These are phyloP conservation scores for Leptobrachium ailaonicum DNA, from an alignment of 2,113 vertebrate genomes.

Conservation along the genomic window DNA sequence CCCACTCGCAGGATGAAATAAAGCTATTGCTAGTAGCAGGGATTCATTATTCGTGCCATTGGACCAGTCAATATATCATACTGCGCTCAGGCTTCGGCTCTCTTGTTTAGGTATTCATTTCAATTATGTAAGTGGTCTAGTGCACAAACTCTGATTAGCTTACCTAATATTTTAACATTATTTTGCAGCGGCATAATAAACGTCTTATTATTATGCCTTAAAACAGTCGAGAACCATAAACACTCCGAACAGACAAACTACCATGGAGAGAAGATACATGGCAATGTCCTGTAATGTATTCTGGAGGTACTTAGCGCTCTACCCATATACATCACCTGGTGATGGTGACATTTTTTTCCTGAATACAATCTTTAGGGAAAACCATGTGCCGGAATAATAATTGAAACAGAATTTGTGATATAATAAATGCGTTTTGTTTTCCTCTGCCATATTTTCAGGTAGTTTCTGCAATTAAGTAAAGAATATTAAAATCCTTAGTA, in stretches of 20 bases:
- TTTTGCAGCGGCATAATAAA: background rate
- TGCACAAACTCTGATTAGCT: background rate
- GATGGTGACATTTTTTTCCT: background rate
- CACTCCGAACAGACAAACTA: background rate
- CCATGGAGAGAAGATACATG: background rate
- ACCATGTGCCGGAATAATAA: no score
- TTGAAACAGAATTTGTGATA: no score
- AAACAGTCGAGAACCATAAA: background rate
- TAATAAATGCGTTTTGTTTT: no score
- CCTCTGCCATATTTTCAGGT: no score
- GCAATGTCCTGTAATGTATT: background rate
- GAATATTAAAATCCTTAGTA: no score
- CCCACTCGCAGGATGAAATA: background rate
- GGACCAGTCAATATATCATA: background rate
- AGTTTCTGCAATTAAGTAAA: no score
- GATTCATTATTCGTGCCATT: background rate
- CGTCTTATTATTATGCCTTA: background rate
- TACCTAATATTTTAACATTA: constrained; percentile 23
- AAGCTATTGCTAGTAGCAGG: background rate
- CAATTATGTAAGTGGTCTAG: constrained; percentile 24
- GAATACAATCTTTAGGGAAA: no score
- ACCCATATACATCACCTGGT: background rate
- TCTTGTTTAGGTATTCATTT: constrained; percentile 40
- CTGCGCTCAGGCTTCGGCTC: background rate
- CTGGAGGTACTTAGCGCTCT: background rate